A percentile compares a stretch with the other conserved stretches of the same genome.
phyloP scores from a whole-genome alignment of 2,113 vertebrate species.

The Zosterops borbonicus region DNA sequence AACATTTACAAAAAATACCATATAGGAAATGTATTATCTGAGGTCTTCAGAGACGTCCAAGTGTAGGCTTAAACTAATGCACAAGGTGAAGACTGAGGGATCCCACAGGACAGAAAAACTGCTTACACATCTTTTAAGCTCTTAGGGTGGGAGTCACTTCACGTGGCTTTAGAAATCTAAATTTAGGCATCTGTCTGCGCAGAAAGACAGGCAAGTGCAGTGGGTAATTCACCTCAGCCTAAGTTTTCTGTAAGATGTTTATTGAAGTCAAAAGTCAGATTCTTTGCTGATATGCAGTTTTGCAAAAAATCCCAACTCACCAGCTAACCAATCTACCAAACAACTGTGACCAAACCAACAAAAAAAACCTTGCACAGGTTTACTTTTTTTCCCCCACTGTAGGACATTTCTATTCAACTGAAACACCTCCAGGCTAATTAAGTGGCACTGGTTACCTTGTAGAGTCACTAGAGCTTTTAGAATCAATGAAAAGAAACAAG shows the following conservation, averaged over 20 bases:
- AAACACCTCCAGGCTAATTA: neutral
- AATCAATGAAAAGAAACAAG: neutral
- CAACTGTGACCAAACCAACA: fast-evolving
- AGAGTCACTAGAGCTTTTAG: neutral
- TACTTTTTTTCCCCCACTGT: neutral
- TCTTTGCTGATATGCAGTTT: neutral
- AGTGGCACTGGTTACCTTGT: neutral
- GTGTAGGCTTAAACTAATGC: neutral
- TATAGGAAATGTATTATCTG: neutral
- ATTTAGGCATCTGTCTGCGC: neutral
- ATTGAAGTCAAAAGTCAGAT: neutral
- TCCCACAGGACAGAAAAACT: neutral
- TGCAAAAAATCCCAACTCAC: neutral
- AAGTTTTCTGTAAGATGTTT: neutral
- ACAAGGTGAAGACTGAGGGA: neutral
- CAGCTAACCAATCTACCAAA: neutral
- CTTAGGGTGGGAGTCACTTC: neutral
- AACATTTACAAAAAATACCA: neutral
- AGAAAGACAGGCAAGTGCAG: neutral
- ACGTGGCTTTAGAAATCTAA: neutral
- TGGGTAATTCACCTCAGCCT: neutral
- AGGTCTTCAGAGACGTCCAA: neutral
- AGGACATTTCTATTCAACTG: neutral
- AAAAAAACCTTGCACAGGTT: neutral
- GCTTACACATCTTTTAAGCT: neutral